Evolutionary conservation across 2,113 vertebrate genomes (phyloP), one percentile per base, ranked within the genome.

Genomic region (Nothocercus julius): DNA sequence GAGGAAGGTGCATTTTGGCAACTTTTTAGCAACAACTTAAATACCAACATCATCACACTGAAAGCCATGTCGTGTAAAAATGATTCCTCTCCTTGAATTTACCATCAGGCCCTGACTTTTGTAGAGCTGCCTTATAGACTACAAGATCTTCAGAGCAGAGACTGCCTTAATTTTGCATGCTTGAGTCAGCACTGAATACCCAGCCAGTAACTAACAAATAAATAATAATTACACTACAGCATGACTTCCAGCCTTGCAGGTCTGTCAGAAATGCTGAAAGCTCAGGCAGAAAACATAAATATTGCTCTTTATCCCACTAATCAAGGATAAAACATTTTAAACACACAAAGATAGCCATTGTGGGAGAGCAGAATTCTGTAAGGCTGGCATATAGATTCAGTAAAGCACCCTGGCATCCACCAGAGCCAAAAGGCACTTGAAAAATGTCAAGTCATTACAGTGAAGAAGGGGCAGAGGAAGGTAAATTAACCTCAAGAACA

Each of bases 371-470:
- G 58, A 87, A 93, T 95, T 92, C 58, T 90, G 5, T 45, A 87
- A 82, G 69, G 44, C 36, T 85, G 77, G 73, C 34, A 82, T 36
- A 73, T 14, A 66, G 7, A 72, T 79, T 79, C 73, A 72, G 81
- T 87, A 76, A 92, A 92, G 90, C 63, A 66, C 70, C 82, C 62
- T 82, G 77, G 63, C 79, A 96, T 74, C 82, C 84, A 86, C 70
- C 80, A 73, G 89, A 95, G 64, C 86, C 82, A 94, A 91, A 95
- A 75, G 58, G 58, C 70, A 94, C 82, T 70, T 95, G 89, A 93
- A 96, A 97, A 96, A 95, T 85, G 94, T 96, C 92, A 95, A 95
- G 95, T 96, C 91, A 94, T 85, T 95, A 95, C 80, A 79, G 85
- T 34, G 83, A 95, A 30, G 49, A 93, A 64, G 70, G 80, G 70